phyloP scores from a whole-genome alignment of 2,797 vertebrate species.

The Steatocranus sp. region DNA sequence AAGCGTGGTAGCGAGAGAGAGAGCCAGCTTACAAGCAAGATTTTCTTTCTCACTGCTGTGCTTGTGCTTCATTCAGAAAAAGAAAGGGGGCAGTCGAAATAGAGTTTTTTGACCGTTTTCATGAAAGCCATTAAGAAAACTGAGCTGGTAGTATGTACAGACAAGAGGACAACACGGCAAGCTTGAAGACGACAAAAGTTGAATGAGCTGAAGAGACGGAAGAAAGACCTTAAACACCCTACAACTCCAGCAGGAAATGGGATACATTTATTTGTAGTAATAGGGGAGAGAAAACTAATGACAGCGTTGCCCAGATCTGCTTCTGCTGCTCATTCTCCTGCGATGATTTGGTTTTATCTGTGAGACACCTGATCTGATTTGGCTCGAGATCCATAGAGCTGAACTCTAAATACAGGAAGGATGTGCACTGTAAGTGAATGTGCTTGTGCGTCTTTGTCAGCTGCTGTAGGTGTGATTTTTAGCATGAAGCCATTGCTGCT shows the following conservation, averaged over 20 bases:
- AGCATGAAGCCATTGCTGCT: neutral
- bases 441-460: constrained; percentile 1
- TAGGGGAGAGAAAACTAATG: constrained; percentile 38
- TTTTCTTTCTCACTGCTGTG: constrained; percentile 46
- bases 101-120: constrained; percentile 38
- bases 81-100: constrained; percentile 56
- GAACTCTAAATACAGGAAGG: constrained; percentile 65
- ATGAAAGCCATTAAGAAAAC: constrained; percentile 28
- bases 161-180: constrained; percentile 9
- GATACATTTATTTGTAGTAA: constrained; percentile 28
- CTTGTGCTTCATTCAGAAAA: constrained; percentile 78
- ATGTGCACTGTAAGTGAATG: constrained; percentile 20
- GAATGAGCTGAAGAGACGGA: constrained; percentile 30
- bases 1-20: constrained; percentile 44
- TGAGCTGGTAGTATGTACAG: neutral
- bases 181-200: constrained; percentile 38
- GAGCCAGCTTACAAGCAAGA: constrained; percentile 38
- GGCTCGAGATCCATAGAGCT: constrained; percentile 41
- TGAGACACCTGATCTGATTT: constrained; percentile 48
- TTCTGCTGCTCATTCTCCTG: constrained; percentile 8
- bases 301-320: constrained; percentile 11
- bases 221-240: constrained; percentile 8
- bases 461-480: neutral
- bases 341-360: constrained; percentile 38
- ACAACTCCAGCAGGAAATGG: constrained; percentile 37